Base-by-base conservation (phyloP, 2,888 invertebrate genomes). In the Platycnemis pennipes region DNA sequence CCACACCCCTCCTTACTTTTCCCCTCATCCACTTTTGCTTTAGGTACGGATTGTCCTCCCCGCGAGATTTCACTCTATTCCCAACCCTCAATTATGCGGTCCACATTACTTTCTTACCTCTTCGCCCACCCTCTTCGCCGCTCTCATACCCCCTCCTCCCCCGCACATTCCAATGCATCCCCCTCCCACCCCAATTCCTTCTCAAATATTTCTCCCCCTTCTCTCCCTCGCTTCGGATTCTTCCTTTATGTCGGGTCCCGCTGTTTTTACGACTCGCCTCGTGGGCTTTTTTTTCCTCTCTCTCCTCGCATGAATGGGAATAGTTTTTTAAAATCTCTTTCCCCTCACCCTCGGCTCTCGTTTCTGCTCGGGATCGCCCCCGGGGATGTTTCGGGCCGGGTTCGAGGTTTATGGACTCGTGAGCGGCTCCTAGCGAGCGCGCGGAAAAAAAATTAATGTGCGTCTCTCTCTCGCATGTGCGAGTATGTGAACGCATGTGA, bases 251-350 rank as follows among this genome's bases (percentile, higher is more conserved):
- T 44, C 63, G 16, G 22, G 63, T 91, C 42, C 42, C 11, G 56
- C 37, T 63, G 37, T 63, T 63, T 91, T 45, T 91, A 69, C 45
- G 56, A 63, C 69, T 44, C 91, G 19, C 13, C n/a, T n/a, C n/a
- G 63, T 53, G 31, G 91, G 63, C 37, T 26, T 26, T 37, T 22
- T 26, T 16, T 22, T 26, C 26, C 63, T 1, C 26, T 77, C 11
- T 69, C n/a, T 22, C 45, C 44, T 91, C 91, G 44, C 49, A 91
- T 69, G 91, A 91, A 91, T 91, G 63, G 91, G 91, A 91, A 91
- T 91, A 91, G 91, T 91, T 91, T 91, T n/a, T 37, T 37, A 19
- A 91, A 69, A 91, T 63, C 63, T 69, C 69, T 91, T 69, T 22
- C 63, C 63, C 53, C n/a, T 46, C 37, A 5, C 77, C 37, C 11